These are phyloP conservation scores for Motacilla alba DNA, from an alignment of 2,113 vertebrate species.

Conservation along the genomic window DNA sequence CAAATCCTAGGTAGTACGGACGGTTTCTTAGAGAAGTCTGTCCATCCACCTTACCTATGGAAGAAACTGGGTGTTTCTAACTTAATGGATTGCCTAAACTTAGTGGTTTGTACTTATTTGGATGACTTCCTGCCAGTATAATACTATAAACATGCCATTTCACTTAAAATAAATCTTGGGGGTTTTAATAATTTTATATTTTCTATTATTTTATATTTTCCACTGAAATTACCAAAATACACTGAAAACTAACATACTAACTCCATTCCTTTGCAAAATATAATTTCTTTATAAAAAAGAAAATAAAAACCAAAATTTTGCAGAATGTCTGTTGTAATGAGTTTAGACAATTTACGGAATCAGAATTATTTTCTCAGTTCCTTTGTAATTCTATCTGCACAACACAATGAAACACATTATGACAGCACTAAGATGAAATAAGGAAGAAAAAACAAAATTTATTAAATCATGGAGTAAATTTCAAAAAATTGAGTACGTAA, in stretches of 20 bases:
- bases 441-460: background rate
- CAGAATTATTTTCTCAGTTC: background rate
- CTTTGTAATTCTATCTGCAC: background rate
- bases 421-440: background rate
- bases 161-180: background rate
- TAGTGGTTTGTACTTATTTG: background rate
- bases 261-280: background rate
- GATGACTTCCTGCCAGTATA: background rate
- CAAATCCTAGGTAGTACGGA: background rate
- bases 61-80: background rate
- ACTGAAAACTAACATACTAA: background rate
- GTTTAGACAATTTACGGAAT: background rate
- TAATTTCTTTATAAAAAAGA: background rate
- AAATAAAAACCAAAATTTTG: background rate
- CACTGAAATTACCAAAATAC: background rate
- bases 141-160: background rate
- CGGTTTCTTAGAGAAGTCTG: background rate
- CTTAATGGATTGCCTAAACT: background rate
- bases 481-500: background rate
- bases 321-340: background rate
- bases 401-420: background rate
- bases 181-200: accelerated
- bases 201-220: background rate
- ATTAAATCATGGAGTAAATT: background rate
- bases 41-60: background rate